Percentiles rank a stretch among this genome's conserved stretches.
Evolutionary conservation across 37 sponge, comb jelly and placozoan species (phyloP).

Genomic region (Oopsacas minuta): DNA sequence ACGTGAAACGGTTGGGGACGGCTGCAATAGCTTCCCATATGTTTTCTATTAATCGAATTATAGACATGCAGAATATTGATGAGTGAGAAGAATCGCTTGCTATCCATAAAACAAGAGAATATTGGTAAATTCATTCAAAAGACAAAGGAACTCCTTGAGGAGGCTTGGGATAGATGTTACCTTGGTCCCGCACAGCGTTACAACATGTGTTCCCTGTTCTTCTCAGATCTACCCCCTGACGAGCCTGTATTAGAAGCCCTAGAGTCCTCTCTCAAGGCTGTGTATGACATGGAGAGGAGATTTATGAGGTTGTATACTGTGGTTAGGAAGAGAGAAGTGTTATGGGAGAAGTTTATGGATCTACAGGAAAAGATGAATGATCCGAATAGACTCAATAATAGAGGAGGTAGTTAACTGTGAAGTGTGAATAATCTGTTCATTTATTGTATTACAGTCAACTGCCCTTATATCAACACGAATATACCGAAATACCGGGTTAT

Average conservation of each 20-base stretch:
- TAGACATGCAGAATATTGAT: background rate
- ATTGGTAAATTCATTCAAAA: background rate
- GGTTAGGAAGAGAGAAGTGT: background rate
- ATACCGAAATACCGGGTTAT: too few species aligned
- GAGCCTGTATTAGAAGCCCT: background rate
- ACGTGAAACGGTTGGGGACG: too few species aligned
- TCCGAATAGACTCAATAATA: constrained; percentile 10
- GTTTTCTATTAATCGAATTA: too few species aligned
- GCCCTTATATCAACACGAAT: too few species aligned
- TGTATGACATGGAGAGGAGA: background rate
- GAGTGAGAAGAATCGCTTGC: constrained; percentile 18
- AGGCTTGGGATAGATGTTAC: background rate
- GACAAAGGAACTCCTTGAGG: background rate
- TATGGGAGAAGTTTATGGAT: background rate
- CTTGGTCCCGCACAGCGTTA: background rate
- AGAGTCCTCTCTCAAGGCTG: background rate
- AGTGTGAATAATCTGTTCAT: too few species aligned
- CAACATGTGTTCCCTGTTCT: constrained; percentile 11
- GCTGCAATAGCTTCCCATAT: too few species aligned
- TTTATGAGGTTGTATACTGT: background rate
- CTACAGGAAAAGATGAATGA: constrained; percentile 9
- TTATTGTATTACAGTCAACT: too few species aligned
- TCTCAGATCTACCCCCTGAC: background rate
- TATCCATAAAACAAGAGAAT: background rate
- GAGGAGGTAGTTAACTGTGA: background rate